Evolutionary conservation across 2,113 vertebrate genomes (phyloP).

Genomic region (Eleginops maclovinus): DNA sequence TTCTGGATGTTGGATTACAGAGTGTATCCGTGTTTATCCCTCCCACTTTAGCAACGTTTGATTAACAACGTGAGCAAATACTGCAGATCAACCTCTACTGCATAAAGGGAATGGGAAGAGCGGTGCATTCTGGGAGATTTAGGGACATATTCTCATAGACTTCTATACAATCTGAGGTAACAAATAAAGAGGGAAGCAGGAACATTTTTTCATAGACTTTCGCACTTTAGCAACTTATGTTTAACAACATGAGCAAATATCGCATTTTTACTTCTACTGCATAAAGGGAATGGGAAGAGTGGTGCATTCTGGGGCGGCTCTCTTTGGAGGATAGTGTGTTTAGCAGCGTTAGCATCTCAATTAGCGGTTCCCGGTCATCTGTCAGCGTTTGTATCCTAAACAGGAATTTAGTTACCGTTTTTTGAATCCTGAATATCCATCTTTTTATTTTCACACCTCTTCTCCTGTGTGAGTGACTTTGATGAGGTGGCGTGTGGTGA

Average conservation of each 20-base stretch:
- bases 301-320: too few relatives aligned
- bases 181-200: too few relatives aligned
- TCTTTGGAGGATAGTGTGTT: too few relatives aligned
- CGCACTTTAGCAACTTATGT: slow-evolving; percentile 37
- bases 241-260: slow-evolving; percentile 52
- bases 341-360: too few relatives aligned
- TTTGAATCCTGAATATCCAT: not conserved
- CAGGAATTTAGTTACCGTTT: too few relatives aligned
- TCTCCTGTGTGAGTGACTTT: slow-evolving; percentile 56
- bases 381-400: too few relatives aligned
- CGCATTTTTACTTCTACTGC: not conserved
- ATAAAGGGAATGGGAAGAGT: too few relatives aligned
- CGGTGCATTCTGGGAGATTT: too few relatives aligned
- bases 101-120: not conserved
- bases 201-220: not conserved
- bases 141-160: too few relatives aligned
- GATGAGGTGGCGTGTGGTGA: slow-evolving; percentile 75
- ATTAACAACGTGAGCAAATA: slow-evolving; percentile 52
- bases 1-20: slow-evolving; percentile 34
- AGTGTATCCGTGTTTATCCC: slow-evolving; percentile 10
- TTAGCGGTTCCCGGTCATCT: too few relatives aligned
- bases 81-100: not conserved
- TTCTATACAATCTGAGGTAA: too few relatives aligned
- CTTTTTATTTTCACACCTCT: not conserved
- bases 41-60: slow-evolving; percentile 37